Conservation (phyloP, 2,797 vertebrate genomes). For the Oreochromis grahami region DNA sequence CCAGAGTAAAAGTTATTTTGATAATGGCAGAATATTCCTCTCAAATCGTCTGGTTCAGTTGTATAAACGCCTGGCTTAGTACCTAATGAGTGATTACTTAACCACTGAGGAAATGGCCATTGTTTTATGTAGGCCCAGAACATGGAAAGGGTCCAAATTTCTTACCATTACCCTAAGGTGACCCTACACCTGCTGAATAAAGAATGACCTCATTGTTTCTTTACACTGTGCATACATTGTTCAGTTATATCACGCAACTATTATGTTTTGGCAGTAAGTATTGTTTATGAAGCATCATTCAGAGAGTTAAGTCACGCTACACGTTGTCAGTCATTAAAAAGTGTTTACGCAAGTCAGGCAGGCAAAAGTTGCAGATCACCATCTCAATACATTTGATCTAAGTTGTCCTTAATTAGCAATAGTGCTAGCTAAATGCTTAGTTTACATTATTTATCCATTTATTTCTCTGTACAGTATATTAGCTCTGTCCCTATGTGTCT, state of each 20-base stretch:
- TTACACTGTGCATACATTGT: not conserved
- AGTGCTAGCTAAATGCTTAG: not conserved
- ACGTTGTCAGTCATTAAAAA: not conserved
- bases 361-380: not conserved
- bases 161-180: conserved; percentile 18
- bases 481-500: not conserved
- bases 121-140: conserved; percentile 29
- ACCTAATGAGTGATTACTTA: conserved; percentile 37
- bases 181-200: conserved; percentile 16
- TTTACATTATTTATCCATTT: not conserved
- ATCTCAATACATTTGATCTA: not conserved
- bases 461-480: not conserved
- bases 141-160: conserved; percentile 37
- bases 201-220: conserved; percentile 47
- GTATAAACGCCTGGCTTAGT: not conserved
- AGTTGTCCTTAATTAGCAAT: not conserved
- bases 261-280: not conserved
- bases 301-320: not conserved
- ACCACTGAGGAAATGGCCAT: conserved; percentile 25
- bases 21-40: not conserved
- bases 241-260: not conserved
- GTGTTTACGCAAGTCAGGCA: not conserved
- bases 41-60: conserved; percentile 4
- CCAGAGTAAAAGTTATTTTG: not conserved
- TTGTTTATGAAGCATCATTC: not conserved